Evolutionary conservation across 2,888 invertebrate species (phyloP).

Genomic region (Andrena praecox): DNA sequence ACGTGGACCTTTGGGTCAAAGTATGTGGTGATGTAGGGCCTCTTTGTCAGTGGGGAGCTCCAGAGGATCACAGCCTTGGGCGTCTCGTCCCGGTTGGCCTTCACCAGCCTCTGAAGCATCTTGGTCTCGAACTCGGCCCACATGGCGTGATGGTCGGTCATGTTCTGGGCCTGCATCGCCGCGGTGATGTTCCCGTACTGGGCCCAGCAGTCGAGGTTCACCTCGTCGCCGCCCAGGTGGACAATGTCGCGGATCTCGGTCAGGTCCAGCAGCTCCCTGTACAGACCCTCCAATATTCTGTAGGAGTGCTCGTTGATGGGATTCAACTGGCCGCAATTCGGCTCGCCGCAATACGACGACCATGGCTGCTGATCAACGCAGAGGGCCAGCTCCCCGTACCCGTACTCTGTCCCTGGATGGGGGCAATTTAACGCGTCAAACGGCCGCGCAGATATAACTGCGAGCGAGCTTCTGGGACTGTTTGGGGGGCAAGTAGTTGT

Average conservation of each 20-base stretch:
- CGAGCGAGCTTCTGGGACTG: not conserved
- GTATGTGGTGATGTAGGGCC: slow-evolving; percentile 89
- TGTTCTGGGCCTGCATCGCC: slow-evolving; percentile 88
- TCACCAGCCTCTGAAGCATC: slow-evolving; percentile 87
- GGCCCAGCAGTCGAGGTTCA: slow-evolving; percentile 93
- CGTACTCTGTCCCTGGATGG: slow-evolving; percentile 87
- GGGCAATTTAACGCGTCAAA: not conserved
- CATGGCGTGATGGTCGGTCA: slow-evolving; percentile 91
- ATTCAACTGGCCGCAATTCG: slow-evolving; percentile 94
- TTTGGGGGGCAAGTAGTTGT: not conserved
- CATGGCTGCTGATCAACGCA: slow-evolving; percentile 94
- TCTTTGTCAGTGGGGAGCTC: slow-evolving; percentile 92
- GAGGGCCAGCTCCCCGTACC: slow-evolving; percentile 91
- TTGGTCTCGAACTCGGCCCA: slow-evolving; percentile 92
- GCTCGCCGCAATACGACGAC: slow-evolving; percentile 93
- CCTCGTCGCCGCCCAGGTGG: slow-evolving; percentile 94
- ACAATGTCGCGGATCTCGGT: slow-evolving; percentile 92
- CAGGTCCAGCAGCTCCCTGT: slow-evolving; percentile 90
- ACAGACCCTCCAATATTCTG: slow-evolving; percentile 90
- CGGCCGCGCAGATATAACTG: not conserved
- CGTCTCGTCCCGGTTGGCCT: slow-evolving; percentile 87
- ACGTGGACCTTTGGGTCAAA: slow-evolving; percentile 91
- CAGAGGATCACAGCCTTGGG: slow-evolving; percentile 89
- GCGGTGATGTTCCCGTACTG: slow-evolving; percentile 84
- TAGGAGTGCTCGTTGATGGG: slow-evolving; percentile 93